Conservation (phyloP, 2,888 invertebrate species). For the Agrochola circellaris region DNA sequence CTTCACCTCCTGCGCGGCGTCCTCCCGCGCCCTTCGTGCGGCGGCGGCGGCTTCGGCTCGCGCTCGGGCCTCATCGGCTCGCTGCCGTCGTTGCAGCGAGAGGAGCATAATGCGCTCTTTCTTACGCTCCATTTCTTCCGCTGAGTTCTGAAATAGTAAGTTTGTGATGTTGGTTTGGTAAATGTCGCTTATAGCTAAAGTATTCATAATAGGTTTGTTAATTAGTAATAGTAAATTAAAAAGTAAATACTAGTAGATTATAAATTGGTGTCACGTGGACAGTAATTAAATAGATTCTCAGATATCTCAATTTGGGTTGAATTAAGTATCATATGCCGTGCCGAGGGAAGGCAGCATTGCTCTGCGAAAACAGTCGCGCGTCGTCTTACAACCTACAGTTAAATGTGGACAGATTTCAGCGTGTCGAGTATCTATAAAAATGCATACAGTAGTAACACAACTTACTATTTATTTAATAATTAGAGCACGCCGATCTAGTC, state of each 20-base stretch:
- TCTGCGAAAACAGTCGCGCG: no score
- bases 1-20: conserved; percentile 94
- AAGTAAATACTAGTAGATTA: no score
- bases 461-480: conserved; percentile 10
- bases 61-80: conserved; percentile 96
- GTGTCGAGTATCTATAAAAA: background rate
- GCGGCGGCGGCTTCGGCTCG: conserved; percentile 93
- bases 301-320: background rate
- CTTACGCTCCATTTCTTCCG: conserved; percentile 97
- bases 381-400: background rate
- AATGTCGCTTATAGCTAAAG: no score
- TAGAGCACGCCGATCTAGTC: conserved; percentile 9
- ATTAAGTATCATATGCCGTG: background rate
- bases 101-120: conserved; percentile 97
- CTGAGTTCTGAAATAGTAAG: conserved; percentile 91
- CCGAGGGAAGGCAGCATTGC: no score
- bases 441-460: background rate
- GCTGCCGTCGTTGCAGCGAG: conserved; percentile 97
- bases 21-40: conserved; percentile 94
- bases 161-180: background rate
- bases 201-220: no score
- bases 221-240: no score
- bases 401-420: background rate
- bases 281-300: no score
- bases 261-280: no score